Evolutionary conservation across 2,113 vertebrate genomes (phyloP), one percentile per base, ranked within the genome.

Genomic region (Cynoglossus semilaevis): DNA sequence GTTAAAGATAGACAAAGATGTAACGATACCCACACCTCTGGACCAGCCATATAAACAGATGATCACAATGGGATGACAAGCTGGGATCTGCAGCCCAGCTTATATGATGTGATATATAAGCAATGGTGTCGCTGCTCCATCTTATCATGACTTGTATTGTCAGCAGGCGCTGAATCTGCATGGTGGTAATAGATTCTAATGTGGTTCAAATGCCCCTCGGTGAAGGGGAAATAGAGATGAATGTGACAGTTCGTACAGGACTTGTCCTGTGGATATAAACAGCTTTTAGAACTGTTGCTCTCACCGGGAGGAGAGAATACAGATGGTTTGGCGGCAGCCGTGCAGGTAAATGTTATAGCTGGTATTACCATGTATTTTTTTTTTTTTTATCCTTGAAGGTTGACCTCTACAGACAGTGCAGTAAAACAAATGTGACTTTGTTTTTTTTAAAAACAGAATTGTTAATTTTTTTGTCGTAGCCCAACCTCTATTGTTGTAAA

Each of bases 111-210:
- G 79, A 86, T 87, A 74, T 81, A 83, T 77, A 84, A 76, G 82
- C 70, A 4, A 62, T 68, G 69, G 72, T 87, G 80, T 76, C 80
- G 72, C 76, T 72, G 72, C 83, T 81, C 83, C 81, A 77, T 87
- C 82, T 81, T 84, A 87, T 87, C 82, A 69, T 88, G 79, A 88
- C 88, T 85, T 88, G 87, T 89, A 82, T 79, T 87, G 82, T 88
- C 83, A 81, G 74, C 62, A 43, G 75, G 77, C 68, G 82, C 74
- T 69, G 78, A 76, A 89, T 83, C 76, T 82, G 79, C 77, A 80
- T 87, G 85, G 66, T 64, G 76, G 72, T 85, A 85, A 87, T 87
- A 81, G 85, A 85, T 85, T 81, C 80, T 86, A 82, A 84, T 79
- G 81, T 78, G 77, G 80, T 86, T 88, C 82, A 83, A 87, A 89